Base-by-base conservation (phyloP, 2,113 vertebrate genomes). In the Prietella phreatophila region DNA sequence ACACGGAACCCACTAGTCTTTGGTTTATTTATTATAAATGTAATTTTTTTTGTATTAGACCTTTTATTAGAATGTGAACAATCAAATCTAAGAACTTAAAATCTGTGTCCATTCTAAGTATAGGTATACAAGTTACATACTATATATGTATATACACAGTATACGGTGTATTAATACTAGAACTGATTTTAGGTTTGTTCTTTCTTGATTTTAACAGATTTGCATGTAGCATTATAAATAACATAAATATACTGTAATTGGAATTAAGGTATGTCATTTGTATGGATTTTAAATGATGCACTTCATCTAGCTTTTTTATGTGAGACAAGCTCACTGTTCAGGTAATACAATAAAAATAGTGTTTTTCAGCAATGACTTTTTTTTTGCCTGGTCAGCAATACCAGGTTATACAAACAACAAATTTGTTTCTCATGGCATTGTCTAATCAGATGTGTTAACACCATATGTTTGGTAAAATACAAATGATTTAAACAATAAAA, bases 381-480 rank as follows among this genome's bases (percentile, higher is more conserved):
- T 53, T 20, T 47, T 53, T 79, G 50, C 27, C 78, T 80, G 78
- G 78, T 56, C 78, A 50, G 71, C 71, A 81, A 81, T 56, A 33
- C n/a, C 50, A 55, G n/a, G 13, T 30, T 7, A 7, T 3, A 33
- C 5, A 58, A 78, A 10, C 36, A 55, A n/a, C 0, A 0, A 8
- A 17, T 33, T 56, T 25, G 9, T 75, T 47, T 47, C 17, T 9
- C 19, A 55, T 55, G 27, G 27, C 25, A 33, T 33, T 56, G 27
- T 7, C 53, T 81, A 33, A 56, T 30, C 17, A 33, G 27, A 1
- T 81, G 78, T 33, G 15, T 58, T 33, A 56, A 27, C 42, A 47
- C 1, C 22, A 27, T 1, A 76, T 20, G 47, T 5, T 5, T 47
- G 9, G 56, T 36, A 17, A 82, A 36, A 36, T 60, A 6, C 30